phyloP scores from a whole-genome alignment of 2,797 vertebrate species.

The Muscicapa comitata region DNA sequence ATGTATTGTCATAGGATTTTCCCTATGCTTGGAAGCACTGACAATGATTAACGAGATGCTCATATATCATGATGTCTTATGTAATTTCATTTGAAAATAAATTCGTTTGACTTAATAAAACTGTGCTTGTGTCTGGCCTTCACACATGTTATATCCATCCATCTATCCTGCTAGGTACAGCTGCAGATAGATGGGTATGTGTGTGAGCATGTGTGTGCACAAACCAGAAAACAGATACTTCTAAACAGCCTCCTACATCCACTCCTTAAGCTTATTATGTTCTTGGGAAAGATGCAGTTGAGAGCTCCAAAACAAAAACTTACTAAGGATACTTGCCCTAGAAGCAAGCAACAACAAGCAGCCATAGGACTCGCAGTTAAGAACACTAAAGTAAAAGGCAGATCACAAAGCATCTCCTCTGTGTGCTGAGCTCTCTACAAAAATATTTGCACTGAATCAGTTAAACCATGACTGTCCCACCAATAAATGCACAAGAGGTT shows the following conservation, averaged over 20 bases:
- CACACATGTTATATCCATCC: background rate
- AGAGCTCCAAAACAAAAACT: background rate
- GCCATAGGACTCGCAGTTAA: background rate
- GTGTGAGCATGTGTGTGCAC: background rate
- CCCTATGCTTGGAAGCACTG: background rate
- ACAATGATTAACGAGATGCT: background rate
- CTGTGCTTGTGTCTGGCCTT: background rate
- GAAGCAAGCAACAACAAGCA: background rate
- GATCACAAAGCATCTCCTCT: background rate
- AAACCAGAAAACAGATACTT: background rate
- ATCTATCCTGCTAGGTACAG: background rate
- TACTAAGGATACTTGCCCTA: background rate
- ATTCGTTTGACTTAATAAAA: background rate
- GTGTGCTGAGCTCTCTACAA: fast-evolving
- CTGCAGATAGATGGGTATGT: background rate
- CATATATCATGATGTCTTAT: background rate
- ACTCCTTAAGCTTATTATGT: background rate
- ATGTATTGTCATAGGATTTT: background rate
- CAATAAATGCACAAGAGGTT: background rate
- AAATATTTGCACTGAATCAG: background rate
- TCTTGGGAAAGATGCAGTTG: background rate
- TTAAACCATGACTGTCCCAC: background rate
- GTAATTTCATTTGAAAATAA: background rate
- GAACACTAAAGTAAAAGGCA: background rate
- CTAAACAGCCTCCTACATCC: background rate